These are phyloP conservation scores for Eidolon dupreanum DNA, from an alignment of 2,797 vertebrate genomes.

Conservation along the genomic window DNA sequence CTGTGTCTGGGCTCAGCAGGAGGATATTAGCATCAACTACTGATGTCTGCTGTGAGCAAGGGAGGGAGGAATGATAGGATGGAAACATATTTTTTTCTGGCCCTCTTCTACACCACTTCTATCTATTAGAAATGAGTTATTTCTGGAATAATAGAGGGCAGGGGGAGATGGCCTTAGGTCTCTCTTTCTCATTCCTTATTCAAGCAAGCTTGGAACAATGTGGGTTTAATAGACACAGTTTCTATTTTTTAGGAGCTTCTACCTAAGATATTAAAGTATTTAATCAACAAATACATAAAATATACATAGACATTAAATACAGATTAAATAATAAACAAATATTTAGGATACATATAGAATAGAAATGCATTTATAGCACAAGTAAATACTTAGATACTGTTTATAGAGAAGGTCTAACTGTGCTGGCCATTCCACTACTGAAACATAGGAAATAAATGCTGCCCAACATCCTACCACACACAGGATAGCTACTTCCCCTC, in stretches of 20 bases:
- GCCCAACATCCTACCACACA: not conserved
- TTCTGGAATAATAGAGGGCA: not conserved
- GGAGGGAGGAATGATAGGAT: not conserved
- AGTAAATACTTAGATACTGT: not conserved
- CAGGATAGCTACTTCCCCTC: not conserved
- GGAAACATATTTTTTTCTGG: not conserved
- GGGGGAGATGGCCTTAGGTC: not conserved
- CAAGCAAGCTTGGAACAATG: not conserved
- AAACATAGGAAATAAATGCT: no score
- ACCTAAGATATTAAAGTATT: slow-evolving; percentile 50
- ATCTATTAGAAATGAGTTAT: not conserved
- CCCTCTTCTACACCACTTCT: not conserved
- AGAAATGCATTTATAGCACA: not conserved
- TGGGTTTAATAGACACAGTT: not conserved
- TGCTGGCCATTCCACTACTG: not conserved
- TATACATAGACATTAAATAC: slow-evolving; percentile 14
- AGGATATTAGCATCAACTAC: not conserved
- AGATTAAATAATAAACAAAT: slow-evolving; percentile 24
- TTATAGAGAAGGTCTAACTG: not conserved
- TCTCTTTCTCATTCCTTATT: not conserved
- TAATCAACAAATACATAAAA: slow-evolving; percentile 32
- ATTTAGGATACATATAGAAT: slow-evolving; percentile 3
- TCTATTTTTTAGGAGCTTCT: slow-evolving; percentile 30
- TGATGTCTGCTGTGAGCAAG: not conserved
- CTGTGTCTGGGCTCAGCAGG: not conserved